phyloP scores from a whole-genome alignment of 2,113 vertebrate species.

The Neodontobutis hainanensis region DNA sequence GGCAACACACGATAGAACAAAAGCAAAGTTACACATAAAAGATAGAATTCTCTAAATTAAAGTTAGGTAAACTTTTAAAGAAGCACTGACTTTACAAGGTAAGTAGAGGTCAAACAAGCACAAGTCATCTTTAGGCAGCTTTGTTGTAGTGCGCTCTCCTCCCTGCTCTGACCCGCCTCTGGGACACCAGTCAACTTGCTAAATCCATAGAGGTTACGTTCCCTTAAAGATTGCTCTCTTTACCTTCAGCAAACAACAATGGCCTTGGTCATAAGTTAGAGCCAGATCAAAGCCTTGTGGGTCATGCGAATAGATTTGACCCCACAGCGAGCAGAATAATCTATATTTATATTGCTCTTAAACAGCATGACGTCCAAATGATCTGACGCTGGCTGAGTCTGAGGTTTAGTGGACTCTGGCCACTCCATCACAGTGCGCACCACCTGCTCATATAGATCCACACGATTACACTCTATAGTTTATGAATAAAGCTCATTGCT shows the following conservation, averaged over 20 bases:
- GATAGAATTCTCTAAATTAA: no score
- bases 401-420: constrained; percentile 59
- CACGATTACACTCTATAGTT: constrained; percentile 63
- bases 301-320: constrained; percentile 69
- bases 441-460: constrained; percentile 66
- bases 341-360: constrained; percentile 76
- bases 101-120: not conserved
- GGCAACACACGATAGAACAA: no score
- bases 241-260: constrained; percentile 65
- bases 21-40: no score
- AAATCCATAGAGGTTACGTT: constrained; percentile 27
- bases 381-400: constrained; percentile 54
- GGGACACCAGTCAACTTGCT: not conserved
- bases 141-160: constrained; percentile 4
- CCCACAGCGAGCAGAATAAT: constrained; percentile 64
- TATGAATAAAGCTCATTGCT: constrained; percentile 56
- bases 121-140: not conserved
- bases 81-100: not conserved
- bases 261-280: constrained; percentile 51
- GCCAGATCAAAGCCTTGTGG: constrained; percentile 57
- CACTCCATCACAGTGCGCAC: constrained; percentile 61
- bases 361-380: constrained; percentile 64
- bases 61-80: not conserved
- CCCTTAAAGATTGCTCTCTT: constrained; percentile 51
- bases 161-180: constrained; percentile 8